Conservation (phyloP, 1,140 invertebrate species). For the Hestina assimilis region DNA sequence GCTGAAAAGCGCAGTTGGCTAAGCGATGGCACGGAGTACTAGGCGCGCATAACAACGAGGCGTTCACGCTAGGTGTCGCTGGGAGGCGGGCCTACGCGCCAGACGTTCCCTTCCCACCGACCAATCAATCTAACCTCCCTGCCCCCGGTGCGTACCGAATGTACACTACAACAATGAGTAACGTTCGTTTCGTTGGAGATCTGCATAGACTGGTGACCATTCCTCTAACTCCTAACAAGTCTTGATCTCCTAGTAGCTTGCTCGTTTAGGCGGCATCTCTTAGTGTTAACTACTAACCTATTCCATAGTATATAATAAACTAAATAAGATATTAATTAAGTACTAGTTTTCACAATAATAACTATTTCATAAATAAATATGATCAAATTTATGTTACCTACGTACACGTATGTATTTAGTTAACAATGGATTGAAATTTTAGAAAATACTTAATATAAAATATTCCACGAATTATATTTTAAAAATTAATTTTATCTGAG, state of each 20-base stretch:
- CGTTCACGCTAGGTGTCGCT: constrained; percentile 60
- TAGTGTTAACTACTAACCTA: constrained; percentile 30
- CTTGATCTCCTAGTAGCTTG: constrained; percentile 56
- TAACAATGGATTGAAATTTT: no score
- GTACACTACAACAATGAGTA: constrained; percentile 32
- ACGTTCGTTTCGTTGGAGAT: constrained; percentile 29
- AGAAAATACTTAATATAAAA: no score
- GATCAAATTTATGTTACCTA: neutral
- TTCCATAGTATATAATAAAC: neutral
- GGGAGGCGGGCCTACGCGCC: constrained; percentile 64
- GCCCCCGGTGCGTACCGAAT: constrained; percentile 38
- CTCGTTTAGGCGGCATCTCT: constrained; percentile 50
- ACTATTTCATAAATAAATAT: no score
- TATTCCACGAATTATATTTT: neutral
- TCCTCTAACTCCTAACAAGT: constrained; percentile 35
- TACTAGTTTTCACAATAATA: no score
- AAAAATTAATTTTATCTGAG: neutral
- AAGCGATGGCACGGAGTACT: constrained; percentile 55
- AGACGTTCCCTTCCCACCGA: constrained; percentile 63
- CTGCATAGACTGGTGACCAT: constrained; percentile 36
- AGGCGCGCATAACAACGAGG: constrained; percentile 66
- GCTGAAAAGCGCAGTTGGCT: constrained; percentile 28
- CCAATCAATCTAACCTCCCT: constrained; percentile 60
- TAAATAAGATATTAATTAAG: no score
- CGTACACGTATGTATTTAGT: neutral